phyloP scores from a whole-genome alignment of 2,888 invertebrate species.

The Morpho helenor region DNA sequence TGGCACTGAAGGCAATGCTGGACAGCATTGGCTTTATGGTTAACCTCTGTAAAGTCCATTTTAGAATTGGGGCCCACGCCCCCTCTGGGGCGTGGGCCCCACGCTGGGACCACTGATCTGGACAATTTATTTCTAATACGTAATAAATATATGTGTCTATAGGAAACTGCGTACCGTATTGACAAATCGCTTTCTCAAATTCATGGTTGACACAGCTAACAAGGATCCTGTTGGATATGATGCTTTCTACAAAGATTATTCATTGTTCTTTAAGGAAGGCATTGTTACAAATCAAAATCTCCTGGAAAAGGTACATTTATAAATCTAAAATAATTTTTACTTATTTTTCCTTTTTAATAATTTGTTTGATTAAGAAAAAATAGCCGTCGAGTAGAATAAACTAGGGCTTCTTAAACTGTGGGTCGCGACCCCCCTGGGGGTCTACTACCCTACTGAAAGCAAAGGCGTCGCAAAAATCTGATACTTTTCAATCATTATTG shows the following conservation, averaged over 20 bases:
- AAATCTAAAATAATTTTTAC: constrained; percentile 1
- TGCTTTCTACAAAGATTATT: constrained; percentile 94
- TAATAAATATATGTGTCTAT: constrained; percentile 8
- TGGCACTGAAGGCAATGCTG: too few relatives aligned
- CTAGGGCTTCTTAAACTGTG: too few relatives aligned
- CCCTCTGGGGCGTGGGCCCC: too few relatives aligned
- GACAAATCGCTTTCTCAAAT: constrained; percentile 90
- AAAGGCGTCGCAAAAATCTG: too few relatives aligned
- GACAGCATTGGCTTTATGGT: too few relatives aligned
- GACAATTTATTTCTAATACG: too few relatives aligned
- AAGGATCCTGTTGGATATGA: constrained; percentile 91
- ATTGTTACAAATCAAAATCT: constrained; percentile 92
- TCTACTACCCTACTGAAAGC: too few relatives aligned
- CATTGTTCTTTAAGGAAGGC: constrained; percentile 96
- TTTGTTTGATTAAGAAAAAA: background rate
- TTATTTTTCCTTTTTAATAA: background rate
- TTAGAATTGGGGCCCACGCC: too few relatives aligned
- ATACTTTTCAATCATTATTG: too few relatives aligned
- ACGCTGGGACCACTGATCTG: too few relatives aligned
- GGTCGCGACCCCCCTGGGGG: too few relatives aligned
- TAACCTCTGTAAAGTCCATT: too few relatives aligned
- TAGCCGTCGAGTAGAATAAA: background rate
- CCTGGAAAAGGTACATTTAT: constrained; percentile 84
- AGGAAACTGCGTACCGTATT: constrained; percentile 91
- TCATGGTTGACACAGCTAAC: constrained; percentile 89